Base-by-base conservation (phyloP, 2,113 vertebrate species). In the Vicugna pacos region DNA sequence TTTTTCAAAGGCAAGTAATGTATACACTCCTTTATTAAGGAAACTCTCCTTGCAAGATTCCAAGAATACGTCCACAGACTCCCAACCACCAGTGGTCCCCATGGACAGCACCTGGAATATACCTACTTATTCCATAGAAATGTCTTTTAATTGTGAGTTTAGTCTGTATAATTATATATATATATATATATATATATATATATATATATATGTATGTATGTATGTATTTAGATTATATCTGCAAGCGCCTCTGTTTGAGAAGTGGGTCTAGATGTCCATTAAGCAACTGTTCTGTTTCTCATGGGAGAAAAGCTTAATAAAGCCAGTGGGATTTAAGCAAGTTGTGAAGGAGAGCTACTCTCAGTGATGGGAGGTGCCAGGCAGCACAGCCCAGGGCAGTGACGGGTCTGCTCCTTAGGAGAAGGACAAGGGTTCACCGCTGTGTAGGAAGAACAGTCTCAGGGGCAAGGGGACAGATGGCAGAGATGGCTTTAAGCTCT, bases 181-280 rank as follows among this genome's bases (percentile, higher is more conserved):
- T 38, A 38, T 38, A 38, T 38, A 38, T 38, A 38, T 38, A 38
- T 38, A 38, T 38, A 38, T 38, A 38, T 38, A 38, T 38, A 38
- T 38, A 38, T 38, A n/a, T n/a, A n/a, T n/a, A n/a, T n/a, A n/a
- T n/a, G n/a, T n/a, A n/a, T n/a, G n/a, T n/a, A n/a, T n/a, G n/a
- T n/a, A 38, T 38, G 5, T 38, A 38, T 38, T 38, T 38, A 38
- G 38, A 38, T 38, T 38, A 38, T 38, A 38, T 38, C 38, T 38
- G 38, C 38, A 38, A 89, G 86, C 28, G 54, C 38, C n/a, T 52
- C 64, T 24, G 48, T 77, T 46, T 81, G 64, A 88, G 76, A 91
- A 94, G 62, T 73, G 89, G 62, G 22, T 91, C 92, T 50, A 46
- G 54, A 56, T 35, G 35, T 30, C 42, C 93, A 48, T 20, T 76